Evolutionary conservation across 2,113 vertebrate species (phyloP), one percentile per base, ranked within the genome.

Genomic region (Bubalus kerabau): DNA sequence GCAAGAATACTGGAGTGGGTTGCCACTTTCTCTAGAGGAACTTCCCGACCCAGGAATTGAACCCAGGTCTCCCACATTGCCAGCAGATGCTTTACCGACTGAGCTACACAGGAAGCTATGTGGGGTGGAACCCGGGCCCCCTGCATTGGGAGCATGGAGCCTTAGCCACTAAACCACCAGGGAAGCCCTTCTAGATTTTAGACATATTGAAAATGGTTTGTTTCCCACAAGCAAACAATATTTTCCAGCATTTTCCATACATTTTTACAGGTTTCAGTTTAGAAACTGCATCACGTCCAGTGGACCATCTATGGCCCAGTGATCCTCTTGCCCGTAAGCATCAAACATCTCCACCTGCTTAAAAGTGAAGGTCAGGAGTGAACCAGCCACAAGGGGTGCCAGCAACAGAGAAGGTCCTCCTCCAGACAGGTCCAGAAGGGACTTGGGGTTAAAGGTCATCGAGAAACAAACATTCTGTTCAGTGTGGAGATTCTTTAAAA

Each of bases 231-330:
- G 84, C 74, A 80, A n/a, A 36, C 19, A 40, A 1, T 7, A 12
- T 26, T 30, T 52, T 23, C 46, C 62, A 86, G 52, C 30, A 6
- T n/a, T 40, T 88, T 26, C 62, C 7, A 5, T 7, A n/a, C 50
- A 24, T 4, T 12, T 3, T 15, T 19, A 15, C 15, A 30, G 59
- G n/a, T 10, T 2, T 76, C 48, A 10, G 32, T 11, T 15, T 14
- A 19, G 52, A 74, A 67, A 82, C 23, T 5, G 15, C 0, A 1
- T 48, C 24, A 2, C 1, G 17, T 4, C 36, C 14, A 30, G 40
- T 0, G 2, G 78, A 24, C 30, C 5, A 30, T 56, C 57, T 57
- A 0, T 7, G 59, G 48, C 82, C 15, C 13, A 17, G 10, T 0
- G 3, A 56, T 7, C n/a, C n/a, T 11, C 23, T 32, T 50, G 60